phyloP scores from a whole-genome alignment of 2,888 invertebrate species.

The Brachyopa scutellaris region DNA sequence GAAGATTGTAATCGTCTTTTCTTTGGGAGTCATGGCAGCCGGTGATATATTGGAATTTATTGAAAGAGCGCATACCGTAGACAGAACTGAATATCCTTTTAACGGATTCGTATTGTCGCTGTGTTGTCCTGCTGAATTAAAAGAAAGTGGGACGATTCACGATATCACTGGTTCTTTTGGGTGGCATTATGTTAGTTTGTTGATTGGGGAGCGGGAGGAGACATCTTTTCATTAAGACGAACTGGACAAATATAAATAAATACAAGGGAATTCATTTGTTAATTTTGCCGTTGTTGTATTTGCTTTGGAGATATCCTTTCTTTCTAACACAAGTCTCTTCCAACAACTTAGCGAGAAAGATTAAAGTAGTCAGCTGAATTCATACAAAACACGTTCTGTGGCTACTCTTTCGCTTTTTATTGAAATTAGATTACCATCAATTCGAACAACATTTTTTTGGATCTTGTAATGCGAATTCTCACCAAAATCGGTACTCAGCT shows the following conservation, averaged over 20 bases:
- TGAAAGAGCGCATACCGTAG: conserved; percentile 2
- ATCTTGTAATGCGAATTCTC: too few relatives aligned
- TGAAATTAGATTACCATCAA: too few relatives aligned
- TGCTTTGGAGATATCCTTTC: too few relatives aligned
- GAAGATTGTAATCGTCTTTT: conserved; percentile 67
- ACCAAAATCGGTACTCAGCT: too few relatives aligned
- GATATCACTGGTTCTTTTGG: neutral
- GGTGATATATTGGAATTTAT: conserved; percentile 54
- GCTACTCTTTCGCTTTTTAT: too few relatives aligned
- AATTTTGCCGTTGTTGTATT: too few relatives aligned
- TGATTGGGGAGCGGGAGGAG: neutral
- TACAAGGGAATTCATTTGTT: neutral
- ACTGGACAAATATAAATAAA: conserved; percentile 2
- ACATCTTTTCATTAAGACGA: conserved; percentile 6
- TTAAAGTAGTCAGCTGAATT: too few relatives aligned
- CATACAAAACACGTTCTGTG: too few relatives aligned
- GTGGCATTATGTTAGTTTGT: neutral
- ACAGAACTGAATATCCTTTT: neutral
- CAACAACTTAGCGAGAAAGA: too few relatives aligned
- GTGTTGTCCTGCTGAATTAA: conserved; percentile 19
- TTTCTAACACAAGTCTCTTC: too few relatives aligned
- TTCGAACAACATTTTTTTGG: too few relatives aligned
- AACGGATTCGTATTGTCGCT: conserved; percentile 2
- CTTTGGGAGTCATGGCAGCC: conserved; percentile 16
- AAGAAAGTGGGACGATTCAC: conserved; percentile 22